These are phyloP conservation scores for Epirrhoe alternata DNA, from an alignment of 2,888 invertebrate genomes.

Conservation along the genomic window DNA sequence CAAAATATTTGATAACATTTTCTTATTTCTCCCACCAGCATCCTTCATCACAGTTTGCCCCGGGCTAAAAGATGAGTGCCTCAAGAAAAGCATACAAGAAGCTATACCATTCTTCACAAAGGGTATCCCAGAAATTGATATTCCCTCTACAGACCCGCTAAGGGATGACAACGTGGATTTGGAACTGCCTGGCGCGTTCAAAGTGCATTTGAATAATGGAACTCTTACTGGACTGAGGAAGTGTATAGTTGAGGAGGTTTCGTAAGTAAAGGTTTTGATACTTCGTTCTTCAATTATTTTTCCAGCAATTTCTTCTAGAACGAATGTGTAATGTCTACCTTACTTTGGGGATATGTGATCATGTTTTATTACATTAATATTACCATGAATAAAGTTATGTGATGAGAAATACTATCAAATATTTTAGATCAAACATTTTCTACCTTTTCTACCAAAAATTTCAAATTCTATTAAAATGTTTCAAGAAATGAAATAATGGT, in stretches of 20 bases:
- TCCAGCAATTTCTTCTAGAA: too few species aligned
- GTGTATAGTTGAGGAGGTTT: conserved; percentile 61
- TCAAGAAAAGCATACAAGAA: conserved; percentile 61
- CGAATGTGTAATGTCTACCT: too few species aligned
- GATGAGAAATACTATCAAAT: too few species aligned
- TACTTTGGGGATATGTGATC: too few species aligned
- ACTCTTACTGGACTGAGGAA: conserved; percentile 65
- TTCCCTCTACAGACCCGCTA: conserved; percentile 61
- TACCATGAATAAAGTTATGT: too few species aligned
- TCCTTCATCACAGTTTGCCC: conserved; percentile 62
- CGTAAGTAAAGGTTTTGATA: conserved; percentile 50
- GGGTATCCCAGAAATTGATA: conserved; percentile 62
- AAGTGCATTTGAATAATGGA: conserved; percentile 61
- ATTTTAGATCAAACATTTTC: too few species aligned
- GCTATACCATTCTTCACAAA: conserved; percentile 60
- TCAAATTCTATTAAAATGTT: too few species aligned
- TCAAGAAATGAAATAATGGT: too few species aligned
- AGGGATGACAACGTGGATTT: conserved; percentile 50
- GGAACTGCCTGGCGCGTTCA: conserved; percentile 63
- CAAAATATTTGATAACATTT: not conserved
- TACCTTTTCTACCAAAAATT: too few species aligned
- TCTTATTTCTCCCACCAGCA: conserved; percentile 47
- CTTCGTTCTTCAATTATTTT: not conserved
- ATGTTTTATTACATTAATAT: too few species aligned
- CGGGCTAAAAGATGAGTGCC: conserved; percentile 60